Base-by-base conservation (phyloP, 2,888 invertebrate genomes). In the Tortricodes alternella region DNA sequence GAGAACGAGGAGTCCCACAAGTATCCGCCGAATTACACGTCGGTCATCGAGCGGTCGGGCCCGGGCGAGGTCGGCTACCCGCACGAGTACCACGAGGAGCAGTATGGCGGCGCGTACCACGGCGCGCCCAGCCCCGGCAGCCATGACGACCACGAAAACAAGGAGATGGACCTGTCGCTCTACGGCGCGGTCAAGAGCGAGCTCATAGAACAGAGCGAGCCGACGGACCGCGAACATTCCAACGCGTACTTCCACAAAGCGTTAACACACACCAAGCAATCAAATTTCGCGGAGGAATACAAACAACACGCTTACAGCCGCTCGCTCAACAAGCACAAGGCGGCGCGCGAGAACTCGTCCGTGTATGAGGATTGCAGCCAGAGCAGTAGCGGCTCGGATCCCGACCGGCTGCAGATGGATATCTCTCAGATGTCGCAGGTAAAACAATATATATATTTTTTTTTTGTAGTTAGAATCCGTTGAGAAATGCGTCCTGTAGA, bases 371-470 rank as follows among this genome's bases (percentile, higher is more conserved):
- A 92, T 38, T 92, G 92, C 72, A 93, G 93, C 70, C 92, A 93
- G 62, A 94, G 93, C 76, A 94, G 94, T 76, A 94, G 93, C 74
- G 94, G 94, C 64, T 95, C 95, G 0, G 95, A 96, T 85, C 94
- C 94, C 1, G 95, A 94, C 66, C 88, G 95, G 68, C 83, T 95
- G 67, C 95, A 95, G 71, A 95, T 95, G 81, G 95, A 95, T 78
- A 93, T 94, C 65, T 90, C 90, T 19, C 90, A 90, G 72, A 84
- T 89, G 81, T 89, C 89, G 65, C 90, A 90, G 88, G 89, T 89
- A 50, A 65, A 58, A 46, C 8, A 23, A 23, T 13, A 34, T 11
- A 8, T 0, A 11, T 34, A 1, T n/a, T n/a, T n/a, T n/a, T n/a
- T n/a, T n/a, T n/a, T n/a, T n/a, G n/a, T n/a, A n/a, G n/a, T n/a